These are phyloP conservation scores for Anorthoa munda DNA, from an alignment of 2,888 invertebrate species.

Conservation along the genomic window DNA sequence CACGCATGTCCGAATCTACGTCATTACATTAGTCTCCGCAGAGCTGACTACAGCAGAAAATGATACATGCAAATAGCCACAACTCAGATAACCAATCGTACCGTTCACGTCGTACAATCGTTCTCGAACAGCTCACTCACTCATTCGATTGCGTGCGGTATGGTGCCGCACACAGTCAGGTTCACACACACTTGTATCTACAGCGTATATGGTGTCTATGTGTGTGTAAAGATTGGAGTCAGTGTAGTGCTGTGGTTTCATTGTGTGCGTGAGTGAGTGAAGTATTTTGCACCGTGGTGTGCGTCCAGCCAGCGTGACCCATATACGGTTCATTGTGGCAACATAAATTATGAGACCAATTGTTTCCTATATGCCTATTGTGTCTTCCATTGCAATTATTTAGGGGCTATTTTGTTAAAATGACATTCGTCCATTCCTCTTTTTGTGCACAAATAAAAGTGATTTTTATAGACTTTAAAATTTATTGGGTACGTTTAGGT, in stretches of 20 bases:
- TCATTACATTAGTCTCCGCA: slow-evolving; percentile 58
- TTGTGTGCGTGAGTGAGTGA: slow-evolving; percentile 58
- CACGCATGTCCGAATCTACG: slow-evolving; percentile 37
- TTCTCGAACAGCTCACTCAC: slow-evolving; percentile 55
- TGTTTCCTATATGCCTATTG: slow-evolving; percentile 84
- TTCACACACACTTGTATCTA: neutral
- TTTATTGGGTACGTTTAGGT: slow-evolving; percentile 35
- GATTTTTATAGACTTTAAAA: slow-evolving; percentile 61
- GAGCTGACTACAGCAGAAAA: slow-evolving; percentile 79
- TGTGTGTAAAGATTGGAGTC: slow-evolving; percentile 14
- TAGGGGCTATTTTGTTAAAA: slow-evolving; percentile 74
- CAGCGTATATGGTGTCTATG: slow-evolving; percentile 4
- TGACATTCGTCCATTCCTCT: slow-evolving; percentile 63
- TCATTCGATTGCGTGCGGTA: slow-evolving; percentile 35
- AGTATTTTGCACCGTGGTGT: slow-evolving; percentile 56
- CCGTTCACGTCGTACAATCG: slow-evolving; percentile 53
- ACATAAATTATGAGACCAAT: slow-evolving; percentile 85
- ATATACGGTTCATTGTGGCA: slow-evolving; percentile 75
- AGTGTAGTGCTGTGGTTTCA: neutral
- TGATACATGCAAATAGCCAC: slow-evolving; percentile 80
- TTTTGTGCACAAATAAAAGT: slow-evolving; percentile 62
- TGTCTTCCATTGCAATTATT: slow-evolving; percentile 75
- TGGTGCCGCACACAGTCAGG: slow-evolving; percentile 3
- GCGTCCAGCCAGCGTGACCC: slow-evolving; percentile 70
- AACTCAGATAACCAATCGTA: slow-evolving; percentile 55